phyloP scores from a whole-genome alignment of 2,888 invertebrate species.

The Dynastes hyllus region DNA sequence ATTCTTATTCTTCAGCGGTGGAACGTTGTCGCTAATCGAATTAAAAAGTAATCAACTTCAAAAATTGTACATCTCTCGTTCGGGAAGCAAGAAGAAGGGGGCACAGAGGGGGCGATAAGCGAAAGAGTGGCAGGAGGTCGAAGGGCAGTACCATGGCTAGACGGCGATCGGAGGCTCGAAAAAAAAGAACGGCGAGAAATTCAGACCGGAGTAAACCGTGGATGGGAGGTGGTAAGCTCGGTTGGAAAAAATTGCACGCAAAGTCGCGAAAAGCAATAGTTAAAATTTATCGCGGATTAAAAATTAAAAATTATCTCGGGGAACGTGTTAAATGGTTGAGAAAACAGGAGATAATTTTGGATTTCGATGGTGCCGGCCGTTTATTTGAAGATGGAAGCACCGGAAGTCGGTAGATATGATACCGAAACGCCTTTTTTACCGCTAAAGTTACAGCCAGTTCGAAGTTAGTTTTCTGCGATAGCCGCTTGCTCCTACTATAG shows the following conservation, averaged over 20 bases:
- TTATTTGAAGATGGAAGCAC: conserved; percentile 9
- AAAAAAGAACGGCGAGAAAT: not conserved
- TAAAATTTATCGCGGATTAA: conserved; percentile 62
- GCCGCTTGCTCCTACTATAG: not conserved
- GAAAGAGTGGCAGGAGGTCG: not conserved
- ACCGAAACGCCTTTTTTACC: not conserved
- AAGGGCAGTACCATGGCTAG: not conserved
- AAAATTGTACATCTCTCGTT: conserved; percentile 52
- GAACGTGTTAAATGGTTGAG: conserved; percentile 69
- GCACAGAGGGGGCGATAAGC: not conserved
- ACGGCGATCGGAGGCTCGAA: not conserved
- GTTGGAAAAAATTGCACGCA: not conserved
- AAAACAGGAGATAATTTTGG: conserved; percentile 70
- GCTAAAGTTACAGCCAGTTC: conserved; percentile 33
- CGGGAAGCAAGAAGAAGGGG: conserved; percentile 22
- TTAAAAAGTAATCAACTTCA: conserved; percentile 55
- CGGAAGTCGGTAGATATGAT: conserved; percentile 27
- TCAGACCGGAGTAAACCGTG: not conserved
- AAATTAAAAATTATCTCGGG: conserved; percentile 69
- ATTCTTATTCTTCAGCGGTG: conserved; percentile 35
- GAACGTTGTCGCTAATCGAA: conserved; percentile 50
- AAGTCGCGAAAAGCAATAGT: conserved; percentile 17
- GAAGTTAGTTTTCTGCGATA: conserved; percentile 31
- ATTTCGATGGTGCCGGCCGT: conserved; percentile 64
- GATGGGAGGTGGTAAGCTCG: not conserved